Evolutionary conservation across 1,140 invertebrate genomes (phyloP).

Genomic region (Bradysia coprophila): DNA sequence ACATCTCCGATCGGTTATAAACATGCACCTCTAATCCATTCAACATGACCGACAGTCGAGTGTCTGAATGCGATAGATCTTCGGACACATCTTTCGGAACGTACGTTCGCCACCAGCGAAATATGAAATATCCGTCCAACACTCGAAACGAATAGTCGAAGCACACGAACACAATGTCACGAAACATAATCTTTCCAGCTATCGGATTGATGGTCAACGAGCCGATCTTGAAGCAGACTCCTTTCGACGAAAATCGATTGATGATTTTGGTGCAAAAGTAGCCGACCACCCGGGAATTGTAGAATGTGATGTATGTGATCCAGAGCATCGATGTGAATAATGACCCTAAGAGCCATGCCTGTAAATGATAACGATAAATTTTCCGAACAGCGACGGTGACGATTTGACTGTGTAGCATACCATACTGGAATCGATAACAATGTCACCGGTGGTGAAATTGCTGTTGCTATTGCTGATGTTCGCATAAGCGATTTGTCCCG

Average conservation of each 20-base stretch:
- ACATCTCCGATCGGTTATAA: slow-evolving; percentile 83
- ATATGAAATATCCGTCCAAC: slow-evolving; percentile 94
- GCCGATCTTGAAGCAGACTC: slow-evolving; percentile 80
- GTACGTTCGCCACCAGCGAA: slow-evolving; percentile 92
- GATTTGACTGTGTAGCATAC: not conserved
- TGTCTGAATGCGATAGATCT: slow-evolving; percentile 92
- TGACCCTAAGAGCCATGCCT: slow-evolving; percentile 47
- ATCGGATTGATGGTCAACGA: slow-evolving; percentile 87
- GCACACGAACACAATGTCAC: slow-evolving; percentile 86
- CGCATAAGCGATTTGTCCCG: slow-evolving; percentile 29
- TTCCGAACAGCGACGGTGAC: not conserved
- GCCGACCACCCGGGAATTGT: slow-evolving; percentile 83
- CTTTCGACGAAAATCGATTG: slow-evolving; percentile 69
- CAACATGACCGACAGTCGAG: slow-evolving; percentile 78
- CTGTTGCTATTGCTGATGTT: slow-evolving; percentile 5
- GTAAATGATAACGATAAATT: not conserved
- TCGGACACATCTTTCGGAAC: slow-evolving; percentile 87
- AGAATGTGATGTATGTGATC: slow-evolving; percentile 89
- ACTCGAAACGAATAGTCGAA: slow-evolving; percentile 85
- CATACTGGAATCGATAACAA: not conserved
- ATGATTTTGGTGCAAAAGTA: slow-evolving; percentile 76
- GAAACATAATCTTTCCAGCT: slow-evolving; percentile 97
- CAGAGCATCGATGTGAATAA: slow-evolving; percentile 54
- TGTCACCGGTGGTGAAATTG: not conserved
- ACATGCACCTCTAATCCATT: slow-evolving; percentile 94